Percentiles rank a stretch among this genome's conserved stretches.
These are phyloP conservation scores for Eumerus sabulonum DNA, from an alignment of 2,888 invertebrate species.

Conservation along the genomic window DNA sequence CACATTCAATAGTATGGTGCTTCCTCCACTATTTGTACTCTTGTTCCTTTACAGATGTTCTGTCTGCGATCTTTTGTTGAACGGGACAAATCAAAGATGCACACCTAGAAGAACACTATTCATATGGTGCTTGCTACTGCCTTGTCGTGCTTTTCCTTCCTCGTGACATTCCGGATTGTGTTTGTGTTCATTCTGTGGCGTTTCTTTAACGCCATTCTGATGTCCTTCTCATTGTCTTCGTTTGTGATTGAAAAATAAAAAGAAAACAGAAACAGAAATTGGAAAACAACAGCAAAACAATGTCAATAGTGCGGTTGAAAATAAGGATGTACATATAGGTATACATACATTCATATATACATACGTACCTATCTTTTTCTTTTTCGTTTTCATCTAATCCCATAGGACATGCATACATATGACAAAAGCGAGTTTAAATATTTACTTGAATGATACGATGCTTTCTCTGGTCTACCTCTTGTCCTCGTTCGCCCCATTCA, in stretches of 20 bases:
- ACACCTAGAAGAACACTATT: slow-evolving; percentile 43
- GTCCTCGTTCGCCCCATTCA: neutral
- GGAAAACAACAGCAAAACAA: slow-evolving; percentile 35
- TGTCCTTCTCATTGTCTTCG: too few species aligned
- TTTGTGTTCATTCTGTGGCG: too few species aligned
- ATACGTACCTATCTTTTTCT: too few species aligned
- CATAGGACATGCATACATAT: too few species aligned
- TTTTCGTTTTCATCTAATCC: too few species aligned
- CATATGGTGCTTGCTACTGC: neutral
- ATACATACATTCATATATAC: too few species aligned
- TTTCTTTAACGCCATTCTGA: neutral
- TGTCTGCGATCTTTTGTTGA: slow-evolving; percentile 21
- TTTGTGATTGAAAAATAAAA: too few species aligned
- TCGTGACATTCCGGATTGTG: slow-evolving; percentile 3
- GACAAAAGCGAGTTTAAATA: slow-evolving; percentile 54
- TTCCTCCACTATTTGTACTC: slow-evolving; percentile 55
- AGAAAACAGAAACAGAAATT: neutral
- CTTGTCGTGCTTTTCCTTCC: neutral
- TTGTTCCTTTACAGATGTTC: slow-evolving; percentile 58
- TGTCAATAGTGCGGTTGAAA: slow-evolving; percentile 52
- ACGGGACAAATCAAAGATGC: slow-evolving; percentile 57
- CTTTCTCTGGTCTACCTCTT: slow-evolving; percentile 6
- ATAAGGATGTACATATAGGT: slow-evolving; percentile 18
- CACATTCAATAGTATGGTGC: slow-evolving; percentile 23
- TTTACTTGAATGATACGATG: slow-evolving; percentile 42